Percentiles rank a stretch among this genome's conserved stretches.
phyloP scores from a whole-genome alignment of 1,140 invertebrate species.

The Drosophila subpulchrella region DNA sequence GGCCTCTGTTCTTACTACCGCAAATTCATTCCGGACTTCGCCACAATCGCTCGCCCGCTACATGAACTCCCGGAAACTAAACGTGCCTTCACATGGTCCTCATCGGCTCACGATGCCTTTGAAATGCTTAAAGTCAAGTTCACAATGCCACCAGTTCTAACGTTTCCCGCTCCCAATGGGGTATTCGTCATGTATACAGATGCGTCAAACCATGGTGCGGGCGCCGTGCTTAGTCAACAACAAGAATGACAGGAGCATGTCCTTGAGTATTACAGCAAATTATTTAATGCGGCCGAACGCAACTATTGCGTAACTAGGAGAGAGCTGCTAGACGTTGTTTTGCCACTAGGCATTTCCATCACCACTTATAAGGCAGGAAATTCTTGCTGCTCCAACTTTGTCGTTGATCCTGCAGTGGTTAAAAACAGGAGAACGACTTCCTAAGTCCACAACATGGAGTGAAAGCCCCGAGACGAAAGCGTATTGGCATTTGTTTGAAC shows the following conservation, averaged over 20 bases:
- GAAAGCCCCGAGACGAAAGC: too few relatives aligned
- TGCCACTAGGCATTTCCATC: neutral
- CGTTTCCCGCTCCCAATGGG: neutral
- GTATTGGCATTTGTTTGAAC: too few relatives aligned
- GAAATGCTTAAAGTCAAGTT: neutral
- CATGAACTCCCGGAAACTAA: neutral
- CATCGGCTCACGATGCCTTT: too few relatives aligned
- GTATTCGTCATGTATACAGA: neutral
- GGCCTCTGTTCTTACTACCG: neutral
- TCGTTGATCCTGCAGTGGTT: too few relatives aligned
- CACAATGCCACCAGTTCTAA: neutral
- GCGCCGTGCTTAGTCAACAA: neutral
- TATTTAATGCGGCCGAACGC: neutral
- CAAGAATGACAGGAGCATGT: neutral
- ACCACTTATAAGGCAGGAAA: neutral
- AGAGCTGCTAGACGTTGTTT: neutral
- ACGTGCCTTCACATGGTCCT: neutral
- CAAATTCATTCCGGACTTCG: slow-evolving; percentile 5
- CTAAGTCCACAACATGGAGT: too few relatives aligned
- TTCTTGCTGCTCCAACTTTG: neutral
- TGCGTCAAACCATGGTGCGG: neutral
- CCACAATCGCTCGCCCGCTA: neutral
- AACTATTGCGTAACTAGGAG: slow-evolving; percentile 1
- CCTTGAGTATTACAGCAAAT: neutral
- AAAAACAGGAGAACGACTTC: too few relatives aligned